Percentiles rank a stretch among this genome's conserved stretches.
phyloP scores from a whole-genome alignment of 2,113 vertebrate genomes.

The Sigmodon hispidus region DNA sequence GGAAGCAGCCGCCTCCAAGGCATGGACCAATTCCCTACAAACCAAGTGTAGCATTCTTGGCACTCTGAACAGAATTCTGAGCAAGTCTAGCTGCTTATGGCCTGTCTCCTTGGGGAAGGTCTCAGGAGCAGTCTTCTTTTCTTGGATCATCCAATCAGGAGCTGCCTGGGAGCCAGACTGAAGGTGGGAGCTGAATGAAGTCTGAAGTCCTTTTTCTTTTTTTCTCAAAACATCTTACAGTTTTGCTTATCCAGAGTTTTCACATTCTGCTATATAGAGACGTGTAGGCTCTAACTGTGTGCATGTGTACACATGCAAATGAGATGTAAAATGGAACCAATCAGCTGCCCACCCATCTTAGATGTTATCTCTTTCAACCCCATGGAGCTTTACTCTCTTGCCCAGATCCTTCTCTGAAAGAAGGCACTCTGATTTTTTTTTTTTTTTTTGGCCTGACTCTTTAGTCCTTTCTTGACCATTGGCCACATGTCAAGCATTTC shows the following conservation, averaged over 20 bases:
- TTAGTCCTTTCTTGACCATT: background rate
- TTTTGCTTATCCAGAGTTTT: background rate
- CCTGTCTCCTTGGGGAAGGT: background rate
- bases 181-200: background rate
- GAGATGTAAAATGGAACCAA: background rate
- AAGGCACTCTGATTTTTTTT: background rate
- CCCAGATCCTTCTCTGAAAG: background rate
- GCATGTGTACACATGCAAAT: background rate
- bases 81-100: background rate
- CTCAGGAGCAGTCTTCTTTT: background rate
- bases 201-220: background rate
- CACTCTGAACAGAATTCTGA: background rate
- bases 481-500: background rate
- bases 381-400: background rate
- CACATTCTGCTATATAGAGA: background rate
- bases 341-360: background rate
- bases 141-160: background rate
- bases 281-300: background rate
- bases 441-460: background rate
- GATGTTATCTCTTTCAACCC: background rate
- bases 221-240: background rate
- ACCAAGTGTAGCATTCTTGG: background rate
- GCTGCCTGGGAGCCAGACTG: background rate
- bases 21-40: background rate
- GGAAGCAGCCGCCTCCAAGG: background rate